Conservation (phyloP, 1,140 invertebrate species). For the Drosophila auraria region DNA sequence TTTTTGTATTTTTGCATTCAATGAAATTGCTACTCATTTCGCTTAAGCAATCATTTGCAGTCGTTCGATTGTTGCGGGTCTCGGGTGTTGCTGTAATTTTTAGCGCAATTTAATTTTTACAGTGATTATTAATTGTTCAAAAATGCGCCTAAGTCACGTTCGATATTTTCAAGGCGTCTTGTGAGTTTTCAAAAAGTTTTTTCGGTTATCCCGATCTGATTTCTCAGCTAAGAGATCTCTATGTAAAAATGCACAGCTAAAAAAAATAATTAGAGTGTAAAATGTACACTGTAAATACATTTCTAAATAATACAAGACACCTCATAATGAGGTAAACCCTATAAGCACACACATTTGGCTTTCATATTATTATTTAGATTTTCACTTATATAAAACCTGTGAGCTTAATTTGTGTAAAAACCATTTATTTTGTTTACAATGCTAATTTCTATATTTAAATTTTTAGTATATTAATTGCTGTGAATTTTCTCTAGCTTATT, state of each 20-base stretch:
- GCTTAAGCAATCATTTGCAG: slow-evolving; percentile 29
- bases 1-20: slow-evolving; percentile 43
- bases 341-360: background rate
- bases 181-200: slow-evolving; percentile 46
- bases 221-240: background rate
- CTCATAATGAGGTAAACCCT: no score
- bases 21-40: slow-evolving; percentile 29
- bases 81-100: slow-evolving; percentile 27
- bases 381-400: slow-evolving; percentile 1
- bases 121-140: slow-evolving; percentile 29
- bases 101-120: slow-evolving; percentile 39
- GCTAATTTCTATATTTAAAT: background rate
- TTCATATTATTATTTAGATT: background rate
- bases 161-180: slow-evolving; percentile 45
- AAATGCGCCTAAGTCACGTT: slow-evolving; percentile 52
- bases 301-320: background rate
- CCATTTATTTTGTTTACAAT: background rate
- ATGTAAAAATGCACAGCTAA: no score
- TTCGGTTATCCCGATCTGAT: slow-evolving; percentile 8
- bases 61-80: slow-evolving; percentile 20
- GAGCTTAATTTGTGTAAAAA: background rate
- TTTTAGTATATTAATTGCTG: no score
- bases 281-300: no score
- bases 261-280: no score
- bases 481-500: background rate